These are phyloP conservation scores for Hiodon alosoides DNA, from an alignment of 2,113 vertebrate genomes.

Conservation along the genomic window DNA sequence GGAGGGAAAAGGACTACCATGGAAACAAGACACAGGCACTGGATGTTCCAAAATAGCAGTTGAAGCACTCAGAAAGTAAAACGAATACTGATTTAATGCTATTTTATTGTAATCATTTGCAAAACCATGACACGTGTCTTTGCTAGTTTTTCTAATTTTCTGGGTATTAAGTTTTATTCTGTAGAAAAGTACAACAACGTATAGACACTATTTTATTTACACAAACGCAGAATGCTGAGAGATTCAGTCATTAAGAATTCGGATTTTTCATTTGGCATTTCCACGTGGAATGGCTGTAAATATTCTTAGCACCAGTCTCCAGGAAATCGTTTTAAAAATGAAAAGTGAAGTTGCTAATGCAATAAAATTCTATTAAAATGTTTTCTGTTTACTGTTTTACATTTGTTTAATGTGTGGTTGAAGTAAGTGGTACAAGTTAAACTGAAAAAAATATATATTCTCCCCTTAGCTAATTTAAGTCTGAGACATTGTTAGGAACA, in stretches of 20 bases:
- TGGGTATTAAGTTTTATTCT: constrained; percentile 11
- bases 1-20: not conserved
- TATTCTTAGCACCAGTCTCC: constrained; percentile 52
- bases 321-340: constrained; percentile 16
- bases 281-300: constrained; percentile 38
- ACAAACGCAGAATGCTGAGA: not conserved
- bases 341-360: constrained; percentile 2
- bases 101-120: constrained; percentile 29
- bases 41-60: not conserved
- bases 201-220: constrained; percentile 20
- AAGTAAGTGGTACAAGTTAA: too few species aligned
- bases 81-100: constrained; percentile 10
- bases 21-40: not conserved
- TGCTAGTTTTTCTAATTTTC: constrained; percentile 24
- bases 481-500: not conserved
- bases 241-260: constrained; percentile 11
- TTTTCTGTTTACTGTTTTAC: too few species aligned
- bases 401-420: too few species aligned
- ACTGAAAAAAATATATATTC: too few species aligned
- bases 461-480: too few species aligned
- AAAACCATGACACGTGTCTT: constrained; percentile 15
- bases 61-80: not conserved
- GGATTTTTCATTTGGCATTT: constrained; percentile 54
- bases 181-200: constrained; percentile 19
- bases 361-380: too few species aligned